A percentile compares a stretch with the other conserved stretches of the same genome.
These are phyloP conservation scores for Zaprionus kolodkinae DNA, from an alignment of 1,140 invertebrate species.

Conservation along the genomic window DNA sequence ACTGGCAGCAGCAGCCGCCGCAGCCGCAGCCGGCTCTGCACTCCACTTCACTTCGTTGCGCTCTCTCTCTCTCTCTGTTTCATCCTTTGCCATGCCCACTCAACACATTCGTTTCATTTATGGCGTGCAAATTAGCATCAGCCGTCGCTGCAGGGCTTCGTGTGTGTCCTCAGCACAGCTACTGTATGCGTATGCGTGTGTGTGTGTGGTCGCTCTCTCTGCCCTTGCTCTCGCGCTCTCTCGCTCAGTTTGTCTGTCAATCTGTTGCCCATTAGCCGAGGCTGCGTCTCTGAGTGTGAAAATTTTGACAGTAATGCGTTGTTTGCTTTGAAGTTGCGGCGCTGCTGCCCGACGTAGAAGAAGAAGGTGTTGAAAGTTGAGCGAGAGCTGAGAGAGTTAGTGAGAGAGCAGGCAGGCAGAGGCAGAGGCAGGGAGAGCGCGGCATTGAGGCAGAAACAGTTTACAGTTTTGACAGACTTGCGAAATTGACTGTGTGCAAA, in stretches of 20 bases:
- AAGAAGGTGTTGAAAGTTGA: conserved; percentile 60
- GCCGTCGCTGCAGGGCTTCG: conserved; percentile 62
- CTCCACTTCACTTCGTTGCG: conserved; percentile 30
- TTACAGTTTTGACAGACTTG: conserved; percentile 2
- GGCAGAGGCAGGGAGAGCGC: too few species aligned
- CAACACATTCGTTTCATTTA: conserved; percentile 81
- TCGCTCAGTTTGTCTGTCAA: conserved; percentile 23
- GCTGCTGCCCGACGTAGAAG: background rate
- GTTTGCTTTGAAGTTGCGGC: conserved; percentile 65
- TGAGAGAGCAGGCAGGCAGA: background rate
- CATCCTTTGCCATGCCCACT: conserved; percentile 34
- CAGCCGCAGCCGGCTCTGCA: conserved; percentile 42
- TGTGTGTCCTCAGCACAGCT: conserved; percentile 58
- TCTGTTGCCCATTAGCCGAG: conserved; percentile 67
- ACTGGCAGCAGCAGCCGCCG: conserved; percentile 27
- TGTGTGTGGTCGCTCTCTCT: conserved; percentile 1
- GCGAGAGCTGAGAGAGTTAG: background rate
- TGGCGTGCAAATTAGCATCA: conserved; percentile 81
- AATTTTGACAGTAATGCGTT: conserved; percentile 70
- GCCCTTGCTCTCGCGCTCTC: background rate
- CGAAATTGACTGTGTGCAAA: conserved; percentile 13
- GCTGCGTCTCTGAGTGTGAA: conserved; percentile 57
- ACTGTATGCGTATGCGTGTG: conserved; percentile 22
- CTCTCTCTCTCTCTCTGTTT: conserved; percentile 7
- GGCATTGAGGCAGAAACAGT: background rate